Percentiles rank a stretch among this genome's conserved stretches.
Conservation (phyloP, 92 coral and sea anemone genomes). For the Pocillopora meandrina region DNA sequence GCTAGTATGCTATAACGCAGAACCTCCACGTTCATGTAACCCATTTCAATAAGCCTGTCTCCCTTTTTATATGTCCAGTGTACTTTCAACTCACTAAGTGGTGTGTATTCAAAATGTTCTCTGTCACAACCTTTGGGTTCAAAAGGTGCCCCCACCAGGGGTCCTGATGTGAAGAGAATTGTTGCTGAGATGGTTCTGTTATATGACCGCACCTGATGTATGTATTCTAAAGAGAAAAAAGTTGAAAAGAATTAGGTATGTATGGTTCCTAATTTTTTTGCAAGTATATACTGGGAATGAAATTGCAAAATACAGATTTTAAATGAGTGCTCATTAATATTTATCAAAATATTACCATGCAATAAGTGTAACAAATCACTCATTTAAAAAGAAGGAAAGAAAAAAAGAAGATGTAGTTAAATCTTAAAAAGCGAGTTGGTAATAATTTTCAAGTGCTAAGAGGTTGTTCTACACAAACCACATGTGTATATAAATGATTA, state of each 20-base stretch:
- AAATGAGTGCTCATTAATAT: too few species aligned
- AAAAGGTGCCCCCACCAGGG: constrained; percentile 52
- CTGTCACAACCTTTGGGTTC: constrained; percentile 74
- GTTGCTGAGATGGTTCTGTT: constrained; percentile 91
- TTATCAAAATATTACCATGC: too few species aligned
- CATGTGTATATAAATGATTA: too few species aligned
- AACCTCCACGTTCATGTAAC: constrained; percentile 87
- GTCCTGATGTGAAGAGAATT: constrained; percentile 88
- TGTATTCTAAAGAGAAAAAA: constrained; percentile 64
- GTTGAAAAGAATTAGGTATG: background rate
- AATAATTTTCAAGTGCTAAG: too few species aligned
- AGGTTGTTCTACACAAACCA: too few species aligned
- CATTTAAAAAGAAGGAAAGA: too few species aligned
- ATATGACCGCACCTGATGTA: constrained; percentile 96
- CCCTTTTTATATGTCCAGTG: constrained; percentile 99
- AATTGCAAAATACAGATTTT: too few species aligned
- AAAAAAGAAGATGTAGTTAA: too few species aligned
- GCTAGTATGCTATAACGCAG: constrained; percentile 65
- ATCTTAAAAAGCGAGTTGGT: too few species aligned
- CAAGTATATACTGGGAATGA: background rate
- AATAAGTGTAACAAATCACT: too few species aligned
- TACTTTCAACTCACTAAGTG: constrained; percentile 83
- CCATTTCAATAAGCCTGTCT: constrained; percentile 92
- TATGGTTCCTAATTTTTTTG: background rate
- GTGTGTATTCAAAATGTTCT: constrained; percentile 62